A percentile compares a stretch with the other conserved stretches of the same genome.
phyloP scores from a whole-genome alignment of 1,140 invertebrate species.

The Bradysia coprophila region DNA sequence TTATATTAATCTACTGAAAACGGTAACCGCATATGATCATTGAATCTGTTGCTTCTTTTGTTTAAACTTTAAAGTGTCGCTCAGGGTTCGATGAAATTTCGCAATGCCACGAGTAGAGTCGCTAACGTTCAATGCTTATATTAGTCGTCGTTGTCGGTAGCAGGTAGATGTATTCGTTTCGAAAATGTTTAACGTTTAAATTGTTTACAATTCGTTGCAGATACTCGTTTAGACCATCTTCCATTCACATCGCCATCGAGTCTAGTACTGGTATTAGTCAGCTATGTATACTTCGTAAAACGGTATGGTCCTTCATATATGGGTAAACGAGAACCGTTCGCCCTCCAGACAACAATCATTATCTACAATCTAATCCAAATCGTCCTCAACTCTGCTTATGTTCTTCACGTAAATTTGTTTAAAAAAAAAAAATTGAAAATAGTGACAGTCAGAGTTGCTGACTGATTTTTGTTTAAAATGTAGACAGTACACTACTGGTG shows the following conservation, averaged over 20 bases:
- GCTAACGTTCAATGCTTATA: no score
- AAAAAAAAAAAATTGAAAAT: background rate
- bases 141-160: no score
- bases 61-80: no score
- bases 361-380: slow-evolving; percentile 61
- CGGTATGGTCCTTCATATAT: slow-evolving; percentile 47
- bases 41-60: no score
- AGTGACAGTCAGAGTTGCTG: background rate
- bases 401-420: background rate
- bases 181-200: no score
- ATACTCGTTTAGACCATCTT: background rate
- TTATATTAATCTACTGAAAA: no score
- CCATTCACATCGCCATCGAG: slow-evolving; percentile 23
- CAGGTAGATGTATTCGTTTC: no score
- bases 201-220: background rate
- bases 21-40: no score
- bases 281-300: slow-evolving; percentile 39
- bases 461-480: background rate
- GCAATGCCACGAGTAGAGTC: no score
- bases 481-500: background rate
- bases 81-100: no score
- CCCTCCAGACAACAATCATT: slow-evolving; percentile 46
- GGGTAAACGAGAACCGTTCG: slow-evolving; percentile 49
- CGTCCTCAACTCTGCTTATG: background rate
- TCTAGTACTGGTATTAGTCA: slow-evolving; percentile 28